These are phyloP conservation scores for Iselma pallidipennis DNA, from an alignment of 2,888 invertebrate species.

Conservation along the genomic window DNA sequence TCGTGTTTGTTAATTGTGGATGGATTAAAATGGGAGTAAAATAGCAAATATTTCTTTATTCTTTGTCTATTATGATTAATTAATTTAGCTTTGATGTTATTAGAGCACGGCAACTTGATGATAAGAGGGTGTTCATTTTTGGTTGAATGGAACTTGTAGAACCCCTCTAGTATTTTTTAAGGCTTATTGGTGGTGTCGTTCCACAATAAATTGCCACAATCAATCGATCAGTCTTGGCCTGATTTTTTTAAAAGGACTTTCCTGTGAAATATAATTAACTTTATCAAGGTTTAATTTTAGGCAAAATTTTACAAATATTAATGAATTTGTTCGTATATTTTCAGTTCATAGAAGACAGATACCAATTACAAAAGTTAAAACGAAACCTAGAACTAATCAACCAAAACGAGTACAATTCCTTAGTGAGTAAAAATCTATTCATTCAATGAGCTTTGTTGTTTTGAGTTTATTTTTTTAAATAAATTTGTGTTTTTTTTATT, in stretches of 20 bases:
- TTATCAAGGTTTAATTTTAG: slow-evolving; percentile 3
- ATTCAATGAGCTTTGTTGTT: slow-evolving; percentile 1
- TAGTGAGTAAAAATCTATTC: slow-evolving; percentile 70
- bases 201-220: background rate
- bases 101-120: background rate
- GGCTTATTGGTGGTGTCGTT: too few species aligned
- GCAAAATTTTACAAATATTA: background rate
- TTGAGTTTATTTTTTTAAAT: slow-evolving; percentile 5
- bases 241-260: too few species aligned
- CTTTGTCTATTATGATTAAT: background rate
- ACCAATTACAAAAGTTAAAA: slow-evolving; percentile 79
- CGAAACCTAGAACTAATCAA: slow-evolving; percentile 80
- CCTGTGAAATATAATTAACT: background rate
- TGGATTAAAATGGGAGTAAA: background rate
- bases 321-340: slow-evolving; percentile 26
- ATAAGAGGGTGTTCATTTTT: background rate
- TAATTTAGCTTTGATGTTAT: background rate
- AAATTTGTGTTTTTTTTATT: slow-evolving; percentile 11
- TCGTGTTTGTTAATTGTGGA: background rate
- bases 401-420: slow-evolving; percentile 90
- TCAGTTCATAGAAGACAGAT: slow-evolving; percentile 62
- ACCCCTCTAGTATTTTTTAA: too few species aligned
- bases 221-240: background rate
- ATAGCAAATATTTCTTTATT: background rate
- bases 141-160: background rate